These are phyloP conservation scores for Kryphioiulus occultus DNA, from an alignment of 2,888 invertebrate genomes.

Conservation along the genomic window DNA sequence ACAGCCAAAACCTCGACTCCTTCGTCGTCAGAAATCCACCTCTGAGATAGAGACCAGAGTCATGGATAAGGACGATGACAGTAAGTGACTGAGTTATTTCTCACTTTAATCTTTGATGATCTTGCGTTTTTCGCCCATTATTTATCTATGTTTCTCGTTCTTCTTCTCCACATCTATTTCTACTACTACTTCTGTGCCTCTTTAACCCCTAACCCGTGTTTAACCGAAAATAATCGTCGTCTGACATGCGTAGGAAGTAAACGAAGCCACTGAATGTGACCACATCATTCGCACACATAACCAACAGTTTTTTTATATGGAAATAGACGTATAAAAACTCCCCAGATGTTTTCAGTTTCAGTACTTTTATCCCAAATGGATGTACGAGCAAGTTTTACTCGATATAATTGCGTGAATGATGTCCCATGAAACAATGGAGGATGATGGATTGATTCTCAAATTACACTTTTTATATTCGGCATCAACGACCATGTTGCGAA, in stretches of 20 bases:
- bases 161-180: constrained; percentile 41
- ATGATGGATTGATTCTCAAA: not conserved
- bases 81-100: constrained; percentile 54
- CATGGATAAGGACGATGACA: constrained; percentile 58
- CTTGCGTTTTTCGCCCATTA: not conserved
- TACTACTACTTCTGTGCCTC: constrained; percentile 33
- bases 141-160: constrained; percentile 39
- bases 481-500: not conserved
- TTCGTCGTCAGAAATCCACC: constrained; percentile 87
- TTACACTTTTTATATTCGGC: not conserved
- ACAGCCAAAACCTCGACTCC: constrained; percentile 79
- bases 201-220: constrained; percentile 14
- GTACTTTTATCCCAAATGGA: not conserved
- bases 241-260: not conserved
- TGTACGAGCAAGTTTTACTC: not conserved
- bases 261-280: constrained; percentile 34
- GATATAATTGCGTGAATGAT: not conserved
- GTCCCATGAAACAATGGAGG: not conserved
- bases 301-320: not conserved
- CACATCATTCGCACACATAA: not conserved
- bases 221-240: constrained; percentile 2
- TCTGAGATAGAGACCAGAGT: constrained; percentile 67
- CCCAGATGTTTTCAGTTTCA: not conserved
- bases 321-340: not conserved
- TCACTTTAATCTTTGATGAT: not conserved